Base-by-base conservation (phyloP, 2,888 invertebrate genomes). In the Sinopyrophorus schimmeli region DNA sequence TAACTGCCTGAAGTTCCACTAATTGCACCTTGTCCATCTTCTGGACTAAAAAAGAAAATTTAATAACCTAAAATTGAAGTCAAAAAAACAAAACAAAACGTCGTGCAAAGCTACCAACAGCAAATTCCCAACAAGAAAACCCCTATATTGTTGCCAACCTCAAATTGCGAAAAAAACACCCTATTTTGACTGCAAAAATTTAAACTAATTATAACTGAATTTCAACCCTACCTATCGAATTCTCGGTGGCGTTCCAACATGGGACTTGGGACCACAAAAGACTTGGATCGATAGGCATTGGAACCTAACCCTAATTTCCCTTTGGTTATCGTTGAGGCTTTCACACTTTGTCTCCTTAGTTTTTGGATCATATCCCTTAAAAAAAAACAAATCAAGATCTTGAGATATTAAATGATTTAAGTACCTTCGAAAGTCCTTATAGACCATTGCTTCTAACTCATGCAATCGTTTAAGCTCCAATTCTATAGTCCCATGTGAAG, bases 401-500 rank as follows among this genome's bases (percentile, higher is more conserved):
- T 3, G 11, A 14, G 47, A 46, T 32, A 55, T 84, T 84, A n/a
- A n/a, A n/a, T n/a, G n/a, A n/a, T n/a, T n/a, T n/a, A 9, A 6
- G 3, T 27, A 27, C 27, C 86, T 81, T 55, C 93, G 78, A 69
- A 95, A 94, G 74, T 94, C 94, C 72, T 93, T 91, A 68, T 95
- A 98, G 41, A 95, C 89, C 66, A 95, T 82, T 5, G 92, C 88
- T 76, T 99, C 97, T 20, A 97, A 74, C 67, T 96, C 96, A 57
- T 95, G 91, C 43, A 99, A 76, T 50, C 94, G 81, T 63, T 90
- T 86, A 78, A 93, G 85, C 76, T 98, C 97, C 62, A 89, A 84
- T 63, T 97, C 94, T 43, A 99, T 89, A 2, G 92, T 93, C 28
- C 86, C 83, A 63, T 91, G 89, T 12, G 89, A 89, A 17, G 95